phyloP scores from a whole-genome alignment of 92 coral and sea anemone genomes.

The Zoanthus sansibaricus region DNA sequence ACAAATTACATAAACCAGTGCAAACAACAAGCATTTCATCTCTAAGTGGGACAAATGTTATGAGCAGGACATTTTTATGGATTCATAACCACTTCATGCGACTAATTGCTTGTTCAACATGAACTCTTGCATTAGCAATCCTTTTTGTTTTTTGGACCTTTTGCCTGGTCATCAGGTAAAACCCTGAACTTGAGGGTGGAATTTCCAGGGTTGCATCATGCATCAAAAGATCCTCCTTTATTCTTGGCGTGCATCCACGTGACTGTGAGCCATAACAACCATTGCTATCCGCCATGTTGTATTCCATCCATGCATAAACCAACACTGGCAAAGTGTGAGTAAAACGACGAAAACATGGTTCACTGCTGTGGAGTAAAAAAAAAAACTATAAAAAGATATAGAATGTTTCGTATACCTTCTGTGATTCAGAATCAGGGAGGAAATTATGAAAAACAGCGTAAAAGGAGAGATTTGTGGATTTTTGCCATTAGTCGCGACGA shows the following conservation, averaged over 20 bases:
- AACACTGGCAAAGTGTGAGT: no score
- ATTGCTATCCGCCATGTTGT: no score
- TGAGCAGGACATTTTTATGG: conserved; percentile 43
- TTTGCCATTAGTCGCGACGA: not conserved
- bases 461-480: not conserved
- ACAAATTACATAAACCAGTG: conserved; percentile 58
- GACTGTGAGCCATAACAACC: no score
- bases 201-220: conserved; percentile 62
- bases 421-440: no score
- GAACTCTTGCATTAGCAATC: conserved; percentile 69
- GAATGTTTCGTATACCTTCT: no score
- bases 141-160: conserved; percentile 59
- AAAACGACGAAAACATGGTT: no score
- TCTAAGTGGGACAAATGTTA: conserved; percentile 54
- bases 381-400: no score
- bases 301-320: no score
- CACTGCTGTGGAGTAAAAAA: no score
- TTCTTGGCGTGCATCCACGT: not conserved
- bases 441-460: no score
- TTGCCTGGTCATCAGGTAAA: conserved; percentile 68
- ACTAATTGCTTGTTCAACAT: conserved; percentile 62
- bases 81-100: conserved; percentile 62
- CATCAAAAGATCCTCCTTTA: conserved; percentile 63
- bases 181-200: conserved; percentile 72
- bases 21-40: conserved; percentile 67